Conservation (phyloP, 2,888 invertebrate species). For the Lucinisca nassula region DNA sequence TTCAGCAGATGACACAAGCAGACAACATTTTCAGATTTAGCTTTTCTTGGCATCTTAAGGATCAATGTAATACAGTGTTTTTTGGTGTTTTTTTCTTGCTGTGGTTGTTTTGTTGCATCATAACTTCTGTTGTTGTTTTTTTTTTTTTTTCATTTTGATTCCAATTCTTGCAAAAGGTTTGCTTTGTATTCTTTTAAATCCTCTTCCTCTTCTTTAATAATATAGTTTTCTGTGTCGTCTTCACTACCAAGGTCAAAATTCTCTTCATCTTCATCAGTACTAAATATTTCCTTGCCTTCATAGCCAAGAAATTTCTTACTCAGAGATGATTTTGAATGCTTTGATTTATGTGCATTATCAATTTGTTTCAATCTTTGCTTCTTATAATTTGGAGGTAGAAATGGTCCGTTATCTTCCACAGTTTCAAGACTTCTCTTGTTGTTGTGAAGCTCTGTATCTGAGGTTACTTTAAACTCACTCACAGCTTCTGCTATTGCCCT, state of each 20-base stretch:
- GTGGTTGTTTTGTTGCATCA: no score
- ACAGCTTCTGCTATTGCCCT: neutral
- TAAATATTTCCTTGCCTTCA: neutral
- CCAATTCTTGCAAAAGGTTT: neutral
- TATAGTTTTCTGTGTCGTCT: constrained; percentile 9
- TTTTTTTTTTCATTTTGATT: no score
- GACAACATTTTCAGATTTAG: no score
- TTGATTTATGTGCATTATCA: neutral
- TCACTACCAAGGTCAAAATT: constrained; percentile 8
- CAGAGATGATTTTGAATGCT: neutral
- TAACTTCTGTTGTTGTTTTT: no score
- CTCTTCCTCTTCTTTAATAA: neutral
- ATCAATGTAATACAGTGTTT: no score
- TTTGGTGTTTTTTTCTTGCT: no score
- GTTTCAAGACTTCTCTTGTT: neutral
- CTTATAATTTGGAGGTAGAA: neutral
- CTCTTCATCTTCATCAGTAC: neutral
- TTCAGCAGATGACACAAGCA: no score
- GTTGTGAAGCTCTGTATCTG: neutral
- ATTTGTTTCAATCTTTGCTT: neutral
- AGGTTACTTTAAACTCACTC: neutral
- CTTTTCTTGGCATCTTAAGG: no score
- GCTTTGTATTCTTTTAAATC: neutral
- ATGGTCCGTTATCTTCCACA: neutral
- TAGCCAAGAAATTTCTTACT: neutral